phyloP scores from a whole-genome alignment of 2,797 vertebrate genomes.

The Thaleichthys pacificus region DNA sequence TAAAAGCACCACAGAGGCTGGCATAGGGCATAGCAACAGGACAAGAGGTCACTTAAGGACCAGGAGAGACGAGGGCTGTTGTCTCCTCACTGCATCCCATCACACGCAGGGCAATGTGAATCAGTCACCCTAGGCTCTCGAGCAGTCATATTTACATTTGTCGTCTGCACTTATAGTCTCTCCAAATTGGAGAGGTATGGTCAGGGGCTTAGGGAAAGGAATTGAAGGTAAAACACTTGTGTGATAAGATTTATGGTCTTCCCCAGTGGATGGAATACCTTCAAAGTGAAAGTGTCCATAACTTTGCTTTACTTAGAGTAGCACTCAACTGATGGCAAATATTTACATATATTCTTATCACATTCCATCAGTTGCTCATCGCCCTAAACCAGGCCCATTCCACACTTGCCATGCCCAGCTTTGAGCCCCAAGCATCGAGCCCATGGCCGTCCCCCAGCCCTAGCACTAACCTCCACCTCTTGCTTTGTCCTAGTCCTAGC shows the following conservation, averaged over 20 bases:
- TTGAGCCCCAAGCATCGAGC: too few relatives aligned
- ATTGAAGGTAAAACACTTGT: too few relatives aligned
- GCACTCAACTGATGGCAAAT: not conserved
- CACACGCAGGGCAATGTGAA: not conserved
- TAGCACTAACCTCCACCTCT: not conserved
- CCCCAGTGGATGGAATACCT: too few relatives aligned
- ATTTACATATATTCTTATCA: constrained; percentile 27
- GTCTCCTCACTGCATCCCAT: constrained; percentile 1
- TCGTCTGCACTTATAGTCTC: not conserved
- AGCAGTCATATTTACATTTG: not conserved
- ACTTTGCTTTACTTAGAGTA: constrained; percentile 1
- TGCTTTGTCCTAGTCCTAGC: not conserved
- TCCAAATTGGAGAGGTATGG: constrained; percentile 3
- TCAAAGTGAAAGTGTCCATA: constrained; percentile 10
- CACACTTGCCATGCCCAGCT: not conserved
- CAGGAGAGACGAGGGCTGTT: not conserved
- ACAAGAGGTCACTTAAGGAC: not conserved
- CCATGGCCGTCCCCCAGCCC: not conserved
- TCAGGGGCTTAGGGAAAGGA: not conserved
- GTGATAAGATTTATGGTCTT: too few relatives aligned
- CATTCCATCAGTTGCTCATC: constrained; percentile 66
- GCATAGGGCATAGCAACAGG: not conserved
- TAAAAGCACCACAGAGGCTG: not conserved
- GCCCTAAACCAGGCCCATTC: constrained; percentile 10
- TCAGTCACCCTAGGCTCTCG: not conserved